These are phyloP conservation scores for Antitype chi DNA, from an alignment of 2,888 invertebrate genomes.

Conservation along the genomic window DNA sequence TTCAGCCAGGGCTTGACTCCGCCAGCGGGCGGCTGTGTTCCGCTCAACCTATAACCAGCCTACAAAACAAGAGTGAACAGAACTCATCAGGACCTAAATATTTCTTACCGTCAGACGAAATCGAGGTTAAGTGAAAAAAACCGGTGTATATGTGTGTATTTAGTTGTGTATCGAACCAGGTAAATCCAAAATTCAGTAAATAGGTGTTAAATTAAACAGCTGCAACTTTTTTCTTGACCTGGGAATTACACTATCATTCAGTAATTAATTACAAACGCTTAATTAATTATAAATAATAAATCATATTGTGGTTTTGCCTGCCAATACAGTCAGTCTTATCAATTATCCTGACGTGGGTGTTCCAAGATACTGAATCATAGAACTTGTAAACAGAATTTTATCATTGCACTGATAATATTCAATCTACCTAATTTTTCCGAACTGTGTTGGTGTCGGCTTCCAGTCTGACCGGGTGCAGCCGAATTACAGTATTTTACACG, in stretches of 20 bases:
- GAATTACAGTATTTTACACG: no score
- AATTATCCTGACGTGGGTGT: not conserved
- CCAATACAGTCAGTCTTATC: not conserved
- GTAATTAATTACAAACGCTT: not conserved
- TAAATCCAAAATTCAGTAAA: not conserved
- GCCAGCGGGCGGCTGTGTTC: not conserved
- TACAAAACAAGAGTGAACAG: not conserved
- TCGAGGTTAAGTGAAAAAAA: not conserved
- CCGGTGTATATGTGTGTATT: not conserved
- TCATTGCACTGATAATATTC: not conserved
- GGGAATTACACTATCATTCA: slow-evolving; percentile 1
- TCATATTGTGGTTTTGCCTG: not conserved
- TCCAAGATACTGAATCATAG: slow-evolving; percentile 7
- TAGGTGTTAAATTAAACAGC: not conserved
- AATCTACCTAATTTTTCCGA: no score
- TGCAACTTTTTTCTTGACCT: not conserved
- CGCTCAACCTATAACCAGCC: not conserved
- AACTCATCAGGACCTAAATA: no score
- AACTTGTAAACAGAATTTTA: not conserved
- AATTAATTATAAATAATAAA: not conserved
- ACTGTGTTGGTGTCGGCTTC: no score
- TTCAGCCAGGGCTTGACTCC: no score
- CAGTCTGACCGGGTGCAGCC: no score
- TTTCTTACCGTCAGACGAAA: not conserved
- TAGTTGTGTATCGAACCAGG: not conserved